Evolutionary conservation across 2,113 vertebrate species (phyloP).

Genomic region (Globicephala melas): DNA sequence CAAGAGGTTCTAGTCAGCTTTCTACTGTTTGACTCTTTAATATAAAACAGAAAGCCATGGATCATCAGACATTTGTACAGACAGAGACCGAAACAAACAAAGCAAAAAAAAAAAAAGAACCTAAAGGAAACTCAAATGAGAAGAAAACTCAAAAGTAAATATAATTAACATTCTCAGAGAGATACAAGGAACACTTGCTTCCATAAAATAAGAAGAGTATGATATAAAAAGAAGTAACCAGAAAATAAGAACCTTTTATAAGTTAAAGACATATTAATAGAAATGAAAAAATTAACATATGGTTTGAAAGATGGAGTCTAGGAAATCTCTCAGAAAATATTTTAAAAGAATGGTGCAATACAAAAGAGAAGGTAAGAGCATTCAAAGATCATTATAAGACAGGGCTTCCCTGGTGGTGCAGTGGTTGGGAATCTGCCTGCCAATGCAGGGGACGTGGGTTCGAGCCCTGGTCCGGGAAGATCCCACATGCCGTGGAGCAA

Average conservation of each 20-base stretch:
- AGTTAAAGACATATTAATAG: neutral
- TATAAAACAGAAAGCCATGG: neutral
- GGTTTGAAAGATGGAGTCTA: neutral
- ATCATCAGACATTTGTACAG: neutral
- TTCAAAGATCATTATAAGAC: neutral
- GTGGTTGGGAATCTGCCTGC: too few relatives aligned
- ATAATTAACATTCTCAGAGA: neutral
- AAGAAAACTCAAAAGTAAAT: slow-evolving; percentile 23
- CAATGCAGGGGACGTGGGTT: too few relatives aligned
- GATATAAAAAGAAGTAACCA: neutral
- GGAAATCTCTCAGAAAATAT: neutral
- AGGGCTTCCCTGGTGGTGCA: too few relatives aligned
- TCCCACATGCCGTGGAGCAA: too few relatives aligned
- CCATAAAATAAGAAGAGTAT: neutral
- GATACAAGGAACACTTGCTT: neutral
- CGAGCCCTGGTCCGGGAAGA: too few relatives aligned
- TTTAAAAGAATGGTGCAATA: neutral
- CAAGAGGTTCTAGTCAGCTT: neutral
- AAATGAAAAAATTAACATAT: neutral
- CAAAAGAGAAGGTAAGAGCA: neutral
- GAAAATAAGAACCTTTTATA: neutral
- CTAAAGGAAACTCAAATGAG: neutral
- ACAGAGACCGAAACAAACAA: neutral
- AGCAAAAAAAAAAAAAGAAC: neutral
- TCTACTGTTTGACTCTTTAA: neutral